Evolutionary conservation across 92 coral and sea anemone genomes (phyloP).

Genomic region (Desmophyllum pertusum): DNA sequence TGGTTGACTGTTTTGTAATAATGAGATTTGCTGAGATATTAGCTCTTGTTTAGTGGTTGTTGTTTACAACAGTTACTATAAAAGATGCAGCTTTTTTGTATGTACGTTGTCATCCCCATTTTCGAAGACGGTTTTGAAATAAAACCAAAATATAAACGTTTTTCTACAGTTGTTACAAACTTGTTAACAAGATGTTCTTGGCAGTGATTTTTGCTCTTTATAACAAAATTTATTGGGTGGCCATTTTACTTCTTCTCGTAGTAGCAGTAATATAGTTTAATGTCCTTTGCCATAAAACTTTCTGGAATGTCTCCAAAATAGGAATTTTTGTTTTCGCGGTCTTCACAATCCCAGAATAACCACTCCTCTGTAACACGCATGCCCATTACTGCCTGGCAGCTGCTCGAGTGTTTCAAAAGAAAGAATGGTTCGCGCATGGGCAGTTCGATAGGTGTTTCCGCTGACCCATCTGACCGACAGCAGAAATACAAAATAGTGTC

Average conservation of each 20-base stretch:
- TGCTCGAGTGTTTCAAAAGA: constrained; percentile 28
- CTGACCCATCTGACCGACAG: constrained; percentile 56
- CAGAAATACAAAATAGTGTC: constrained; percentile 48
- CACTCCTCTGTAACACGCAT: constrained; percentile 41
- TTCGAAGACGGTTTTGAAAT: too few species aligned
- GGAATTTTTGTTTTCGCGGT: constrained; percentile 28
- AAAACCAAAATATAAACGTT: too few species aligned
- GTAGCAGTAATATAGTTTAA: constrained; percentile 34
- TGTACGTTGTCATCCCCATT: too few species aligned
- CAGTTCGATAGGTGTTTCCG: constrained; percentile 38
- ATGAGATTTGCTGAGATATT: too few species aligned
- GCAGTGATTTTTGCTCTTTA: too few species aligned
- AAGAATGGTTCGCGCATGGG: constrained; percentile 40
- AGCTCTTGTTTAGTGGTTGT: too few species aligned
- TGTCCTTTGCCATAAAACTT: constrained; percentile 23
- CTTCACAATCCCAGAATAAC: constrained; percentile 50
- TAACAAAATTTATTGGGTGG: too few species aligned
- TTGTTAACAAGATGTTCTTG: too few species aligned
- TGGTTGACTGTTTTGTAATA: too few species aligned
- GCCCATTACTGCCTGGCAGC: constrained; percentile 30
- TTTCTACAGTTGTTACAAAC: too few species aligned
- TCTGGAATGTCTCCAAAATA: constrained; percentile 17
- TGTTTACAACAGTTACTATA: too few species aligned
- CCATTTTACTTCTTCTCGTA: constrained; percentile 8
- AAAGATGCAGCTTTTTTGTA: too few species aligned